Base-by-base conservation (phyloP, 2,113 vertebrate genomes). In the Tragelaphus strepsiceros region DNA sequence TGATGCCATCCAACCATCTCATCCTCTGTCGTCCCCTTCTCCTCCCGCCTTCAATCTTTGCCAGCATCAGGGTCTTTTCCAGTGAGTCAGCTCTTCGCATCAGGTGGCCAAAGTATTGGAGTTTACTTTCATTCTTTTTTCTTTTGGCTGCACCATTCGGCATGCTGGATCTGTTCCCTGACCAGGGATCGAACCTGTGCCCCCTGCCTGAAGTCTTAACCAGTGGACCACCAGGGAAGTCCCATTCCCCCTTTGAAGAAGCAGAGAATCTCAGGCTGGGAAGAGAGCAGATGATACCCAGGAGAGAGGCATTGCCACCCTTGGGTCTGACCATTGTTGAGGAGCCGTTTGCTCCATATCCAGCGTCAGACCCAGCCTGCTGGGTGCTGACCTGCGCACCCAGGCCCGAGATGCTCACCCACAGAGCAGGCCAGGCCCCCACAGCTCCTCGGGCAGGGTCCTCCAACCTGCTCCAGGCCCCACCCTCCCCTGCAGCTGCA, bases 111-210 rank as follows among this genome's bases (percentile, higher is more conserved):
- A 67, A 67, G 62, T 19, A n/a, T 19, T 67, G 62, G 62, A n/a
- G 62, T n/a, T 67, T 71, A 71, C 67, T 71, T 71, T 71, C 67
- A 26, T 32, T 64, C 5, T 77, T 43, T 43, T 24, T 35, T 43
- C 14, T 43, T 22, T 35, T 43, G 11, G 71, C 71, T 26, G 39
- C 0, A 3, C 22, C 6, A 3, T 22, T 77, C 3, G 0, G 39
- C 71, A 43, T 77, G 39, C 22, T 39, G 39, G 6, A 43, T 77
- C 71, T 77, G 35, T 43, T 77, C 39, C 39, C 22, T 77, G 71
- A 77, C 39, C 39, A 77, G 22, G 71, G 22, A 43, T 43, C 21
- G 3, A 26, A 77, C 71, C 39, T 43, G 22, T 12, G 39, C 12
- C 35, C 39, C 39, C 35, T 77, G 39, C 71, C 21, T 43, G 39